Evolutionary conservation across 2,888 invertebrate species (phyloP).

Genomic region (Amphiduros pacificus): DNA sequence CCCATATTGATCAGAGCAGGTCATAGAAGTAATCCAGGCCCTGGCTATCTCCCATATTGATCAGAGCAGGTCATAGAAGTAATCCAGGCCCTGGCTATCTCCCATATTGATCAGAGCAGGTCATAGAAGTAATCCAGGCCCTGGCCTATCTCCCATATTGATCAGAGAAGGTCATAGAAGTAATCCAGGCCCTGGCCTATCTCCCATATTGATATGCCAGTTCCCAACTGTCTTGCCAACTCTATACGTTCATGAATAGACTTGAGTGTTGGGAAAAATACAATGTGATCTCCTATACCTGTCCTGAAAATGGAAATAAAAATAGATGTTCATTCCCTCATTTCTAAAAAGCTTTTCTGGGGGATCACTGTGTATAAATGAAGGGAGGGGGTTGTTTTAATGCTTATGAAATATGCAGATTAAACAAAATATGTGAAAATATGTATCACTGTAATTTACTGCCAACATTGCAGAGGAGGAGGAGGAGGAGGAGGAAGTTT

Average conservation of each 20-base stretch:
- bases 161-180: slow-evolving; percentile 85
- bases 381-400: too few species aligned
- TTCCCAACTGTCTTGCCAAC: slow-evolving; percentile 76
- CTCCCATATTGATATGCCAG: slow-evolving; percentile 92
- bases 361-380: too few species aligned
- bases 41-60: too few species aligned
- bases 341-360: too few species aligned
- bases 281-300: slow-evolving; percentile 66
- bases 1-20: slow-evolving; percentile 97
- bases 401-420: too few species aligned
- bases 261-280: slow-evolving; percentile 87
- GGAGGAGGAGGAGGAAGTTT: too few species aligned
- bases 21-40: too few species aligned
- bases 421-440: not conserved
- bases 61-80: too few species aligned
- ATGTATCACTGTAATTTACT: too few species aligned
- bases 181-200: slow-evolving; percentile 94
- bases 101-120: slow-evolving; percentile 73
- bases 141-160: slow-evolving; percentile 96
- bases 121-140: slow-evolving; percentile 94
- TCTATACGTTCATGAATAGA: slow-evolving; percentile 81
- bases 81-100: too few species aligned
- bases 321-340: too few species aligned
- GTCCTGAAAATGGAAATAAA: slow-evolving; percentile 35
- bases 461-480: too few species aligned